These are phyloP conservation scores for Bufo bufo DNA, from an alignment of 2,113 vertebrate species.

Conservation along the genomic window DNA sequence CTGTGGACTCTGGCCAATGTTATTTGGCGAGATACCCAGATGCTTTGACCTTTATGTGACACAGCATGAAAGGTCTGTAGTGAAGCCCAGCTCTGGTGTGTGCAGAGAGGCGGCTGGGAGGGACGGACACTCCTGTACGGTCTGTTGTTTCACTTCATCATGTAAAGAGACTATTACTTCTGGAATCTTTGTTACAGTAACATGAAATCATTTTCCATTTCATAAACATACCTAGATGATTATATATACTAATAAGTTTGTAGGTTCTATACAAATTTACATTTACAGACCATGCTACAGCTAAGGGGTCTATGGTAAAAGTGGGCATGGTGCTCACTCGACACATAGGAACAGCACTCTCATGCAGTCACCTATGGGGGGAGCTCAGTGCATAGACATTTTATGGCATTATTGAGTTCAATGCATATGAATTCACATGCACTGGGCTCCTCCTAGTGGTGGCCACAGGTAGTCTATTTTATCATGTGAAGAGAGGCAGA, in stretches of 20 bases:
- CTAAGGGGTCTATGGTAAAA: too few species aligned
- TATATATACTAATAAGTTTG: neutral
- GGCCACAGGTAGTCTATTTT: too few species aligned
- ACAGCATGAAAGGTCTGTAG: neutral
- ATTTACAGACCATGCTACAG: too few species aligned
- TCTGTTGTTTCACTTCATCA: neutral
- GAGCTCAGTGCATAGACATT: too few species aligned
- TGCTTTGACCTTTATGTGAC: neutral
- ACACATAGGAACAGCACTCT: too few species aligned
- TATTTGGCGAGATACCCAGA: neutral
- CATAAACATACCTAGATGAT: neutral
- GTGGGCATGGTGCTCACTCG: too few species aligned
- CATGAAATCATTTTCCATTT: neutral
- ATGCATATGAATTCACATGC: too few species aligned
- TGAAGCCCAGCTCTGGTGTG: neutral
- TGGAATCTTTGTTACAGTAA: neutral
- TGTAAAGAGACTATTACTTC: neutral
- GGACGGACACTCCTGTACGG: neutral
- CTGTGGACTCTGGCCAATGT: slow-evolving; percentile 10
- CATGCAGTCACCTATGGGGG: too few species aligned
- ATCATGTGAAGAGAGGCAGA: too few species aligned
- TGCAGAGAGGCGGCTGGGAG: neutral
- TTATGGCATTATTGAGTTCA: too few species aligned
- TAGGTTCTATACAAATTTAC: too few species aligned
- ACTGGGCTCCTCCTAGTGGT: too few species aligned